Evolutionary conservation across 2,797 vertebrate species (phyloP).

Genomic region (Propithecus deckenii): DNA sequence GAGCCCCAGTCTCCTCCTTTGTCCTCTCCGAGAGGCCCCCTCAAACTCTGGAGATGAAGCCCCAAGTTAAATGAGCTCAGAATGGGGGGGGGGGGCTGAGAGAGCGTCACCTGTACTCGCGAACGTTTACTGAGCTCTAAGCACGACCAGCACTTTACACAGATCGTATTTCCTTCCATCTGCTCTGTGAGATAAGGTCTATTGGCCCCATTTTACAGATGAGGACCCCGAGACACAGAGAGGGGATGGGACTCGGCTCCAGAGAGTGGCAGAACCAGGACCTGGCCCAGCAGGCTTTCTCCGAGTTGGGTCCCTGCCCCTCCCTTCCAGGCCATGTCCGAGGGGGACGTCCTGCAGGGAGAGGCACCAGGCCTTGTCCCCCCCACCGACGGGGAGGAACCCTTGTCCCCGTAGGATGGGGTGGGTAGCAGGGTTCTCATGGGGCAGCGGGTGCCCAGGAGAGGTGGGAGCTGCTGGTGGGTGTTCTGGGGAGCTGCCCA

Average conservation of each 20-base stretch:
- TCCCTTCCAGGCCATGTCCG: not conserved
- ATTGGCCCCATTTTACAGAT: not conserved
- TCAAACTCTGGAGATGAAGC: not conserved
- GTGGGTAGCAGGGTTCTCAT: not conserved
- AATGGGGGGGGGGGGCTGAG: not conserved
- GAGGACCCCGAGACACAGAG: not conserved
- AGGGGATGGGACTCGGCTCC: accelerated
- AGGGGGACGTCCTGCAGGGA: not conserved
- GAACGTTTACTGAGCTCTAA: accelerated
- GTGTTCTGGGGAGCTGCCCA: accelerated
- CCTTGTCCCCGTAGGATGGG: not conserved
- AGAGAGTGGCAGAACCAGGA: not conserved
- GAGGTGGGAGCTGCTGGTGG: accelerated
- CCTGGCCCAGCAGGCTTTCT: not conserved
- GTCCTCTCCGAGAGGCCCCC: not conserved
- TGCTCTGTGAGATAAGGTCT: not conserved
- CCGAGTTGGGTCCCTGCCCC: accelerated
- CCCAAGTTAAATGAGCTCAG: not conserved
- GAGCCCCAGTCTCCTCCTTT: not conserved
- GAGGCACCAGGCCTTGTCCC: accelerated
- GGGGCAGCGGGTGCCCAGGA: not conserved
- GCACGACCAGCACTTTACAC: accelerated
- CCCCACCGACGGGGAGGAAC: not conserved
- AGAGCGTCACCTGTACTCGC: accelerated
- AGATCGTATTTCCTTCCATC: accelerated